These are phyloP conservation scores for cattle (Bos taurus) DNA, from an alignment of 2,113 vertebrate species.

Conservation along the genomic window ARS-UCD2.0 NC_037329.1:34274001-34274500, in stretches of 20 bases:
- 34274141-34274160: background rate
- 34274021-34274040: background rate
- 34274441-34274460: slow-evolving; percentile 88
- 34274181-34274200: slow-evolving; percentile 10
- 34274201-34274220: slow-evolving; percentile 54
- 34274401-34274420: slow-evolving; percentile 86
- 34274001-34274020: slow-evolving; percentile 15
- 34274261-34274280: slow-evolving; percentile 85
- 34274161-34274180: background rate
- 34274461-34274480: slow-evolving; percentile 86
- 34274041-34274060: slow-evolving; percentile 30
- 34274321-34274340: slow-evolving; percentile 88
- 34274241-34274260: slow-evolving; percentile 77
- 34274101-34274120: background rate
- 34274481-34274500: slow-evolving; percentile 81
- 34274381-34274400: slow-evolving; percentile 86
- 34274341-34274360: slow-evolving; percentile 89
- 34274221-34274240: slow-evolving; percentile 62
- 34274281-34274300: slow-evolving; percentile 83
- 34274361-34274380: slow-evolving; percentile 87
- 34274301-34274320: slow-evolving; percentile 84
- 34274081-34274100: background rate
- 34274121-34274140: slow-evolving; percentile 11
- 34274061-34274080: slow-evolving; percentile 5
- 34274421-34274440: slow-evolving; percentile 86